Conservation (phyloP, 2,888 invertebrate species). For the Lomographa bimaculata region DNA sequence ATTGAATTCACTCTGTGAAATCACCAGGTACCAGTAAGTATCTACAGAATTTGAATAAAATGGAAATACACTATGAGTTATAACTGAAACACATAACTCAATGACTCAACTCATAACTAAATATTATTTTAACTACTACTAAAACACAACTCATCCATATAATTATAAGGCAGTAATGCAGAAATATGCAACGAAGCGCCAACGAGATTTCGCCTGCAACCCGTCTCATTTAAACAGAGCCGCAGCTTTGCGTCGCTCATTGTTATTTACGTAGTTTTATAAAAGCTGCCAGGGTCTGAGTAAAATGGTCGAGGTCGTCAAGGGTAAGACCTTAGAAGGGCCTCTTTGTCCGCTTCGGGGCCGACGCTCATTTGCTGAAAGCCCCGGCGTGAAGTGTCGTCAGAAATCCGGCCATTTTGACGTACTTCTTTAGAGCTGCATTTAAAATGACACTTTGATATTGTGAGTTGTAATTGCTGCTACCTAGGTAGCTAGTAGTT, state of each 20-base stretch:
- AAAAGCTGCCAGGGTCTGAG: constrained; percentile 34
- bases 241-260: constrained; percentile 33
- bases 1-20: no score
- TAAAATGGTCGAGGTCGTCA: constrained; percentile 39
- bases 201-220: constrained; percentile 35
- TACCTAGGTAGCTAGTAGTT: no score
- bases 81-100: no score
- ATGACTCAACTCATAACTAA: no score
- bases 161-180: constrained; percentile 35
- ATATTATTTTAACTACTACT: no score
- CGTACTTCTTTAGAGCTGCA: constrained; percentile 40
- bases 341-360: constrained; percentile 59
- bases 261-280: constrained; percentile 40
- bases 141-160: not conserved
- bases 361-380: constrained; percentile 75
- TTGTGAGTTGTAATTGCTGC: constrained; percentile 25
- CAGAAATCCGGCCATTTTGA: constrained; percentile 60
- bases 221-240: constrained; percentile 47
- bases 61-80: no score
- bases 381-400: constrained; percentile 61
- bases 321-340: constrained; percentile 48
- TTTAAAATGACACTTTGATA: constrained; percentile 45
- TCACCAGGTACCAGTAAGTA: no score
- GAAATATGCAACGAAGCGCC: constrained; percentile 50
- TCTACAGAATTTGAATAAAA: no score